Evolutionary conservation across 2,888 invertebrate genomes (phyloP), one percentile per base, ranked within the genome.

Genomic region (Euproctis similis): DNA sequence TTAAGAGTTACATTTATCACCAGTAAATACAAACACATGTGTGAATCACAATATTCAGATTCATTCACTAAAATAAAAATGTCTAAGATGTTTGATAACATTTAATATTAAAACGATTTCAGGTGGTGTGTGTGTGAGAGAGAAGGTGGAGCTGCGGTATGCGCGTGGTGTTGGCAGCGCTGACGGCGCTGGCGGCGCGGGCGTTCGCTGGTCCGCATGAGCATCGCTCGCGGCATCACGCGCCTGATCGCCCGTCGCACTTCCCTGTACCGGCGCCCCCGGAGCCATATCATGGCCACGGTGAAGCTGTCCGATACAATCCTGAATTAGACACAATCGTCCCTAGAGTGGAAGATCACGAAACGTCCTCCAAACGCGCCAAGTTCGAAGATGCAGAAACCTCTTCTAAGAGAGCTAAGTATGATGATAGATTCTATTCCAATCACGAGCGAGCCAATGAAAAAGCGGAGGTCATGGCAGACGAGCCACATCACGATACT

Each of bases 221-320:
- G 66, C 80, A 84, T 61, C 80, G 84, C 57, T 84, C 84, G 53
- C 66, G 85, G 52, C 85, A 85, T 58, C 80, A 78, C 52, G 78
- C 81, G 47, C 81, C 81, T 33, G 81, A 80, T 40, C 78, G 77
- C 44, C 59, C 73, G 31, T 57, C 54, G 27, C 74, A 71, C 58
- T 75, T 71, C 59, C 74, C 71, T 53, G 69, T 64, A 48, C 70
- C 70, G 27, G 68, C 62, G 30, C 75, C 70, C 24, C 69, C 74
- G n/a, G 72, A 80, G 52, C 82, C 84, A 39, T 87, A 86, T 55
- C 75, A 71, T 46, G 86, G 86, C 38, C 86, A 86, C 50, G 86
- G 86, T 48, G 86, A 86, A 56, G 78, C 85, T 37, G 86, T 86
- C 42, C 76, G 86, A 36, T 85, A 86, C 53, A 85, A 86, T 58